Percentiles rank a stretch among this genome's conserved stretches.
Conservation (phyloP, 2,888 invertebrate species). For the Dasysyrphus tricinctus region DNA sequence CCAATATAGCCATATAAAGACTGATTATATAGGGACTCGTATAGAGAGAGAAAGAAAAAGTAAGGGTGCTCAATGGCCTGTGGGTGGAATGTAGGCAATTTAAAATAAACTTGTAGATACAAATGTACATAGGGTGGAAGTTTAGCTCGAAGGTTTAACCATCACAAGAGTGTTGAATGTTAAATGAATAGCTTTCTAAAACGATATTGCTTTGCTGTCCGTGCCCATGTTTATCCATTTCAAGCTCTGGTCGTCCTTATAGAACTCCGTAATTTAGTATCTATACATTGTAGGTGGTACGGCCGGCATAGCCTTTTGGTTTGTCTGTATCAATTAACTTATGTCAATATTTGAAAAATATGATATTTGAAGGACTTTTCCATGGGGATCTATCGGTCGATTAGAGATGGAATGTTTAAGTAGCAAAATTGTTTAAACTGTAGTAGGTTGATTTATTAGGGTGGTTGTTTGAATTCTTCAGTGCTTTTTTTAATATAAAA, state of each 20-base stretch:
- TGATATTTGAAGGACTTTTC: slow-evolving; percentile 72
- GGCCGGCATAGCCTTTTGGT: slow-evolving; percentile 51
- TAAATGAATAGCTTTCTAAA: slow-evolving; percentile 42
- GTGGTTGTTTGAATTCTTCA: slow-evolving; percentile 15
- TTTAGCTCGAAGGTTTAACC: slow-evolving; percentile 11
- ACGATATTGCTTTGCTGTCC: slow-evolving; percentile 35
- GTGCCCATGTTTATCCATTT: not conserved
- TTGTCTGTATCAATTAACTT: slow-evolving; percentile 73
- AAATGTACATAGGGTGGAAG: slow-evolving; percentile 28
- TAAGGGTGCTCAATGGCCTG: slow-evolving; percentile 23
- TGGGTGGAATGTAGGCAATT: slow-evolving; percentile 58
- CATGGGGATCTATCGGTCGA: slow-evolving; percentile 67
- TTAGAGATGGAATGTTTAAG: slow-evolving; percentile 71
- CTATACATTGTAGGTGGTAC: slow-evolving; percentile 42
- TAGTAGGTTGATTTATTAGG: slow-evolving; percentile 27
- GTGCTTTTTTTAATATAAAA: slow-evolving; percentile 3
- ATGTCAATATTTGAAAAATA: slow-evolving; percentile 74
- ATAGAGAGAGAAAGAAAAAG: not conserved
- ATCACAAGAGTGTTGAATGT: slow-evolving; percentile 40
- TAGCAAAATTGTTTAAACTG: slow-evolving; percentile 49
- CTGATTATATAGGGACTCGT: not conserved
- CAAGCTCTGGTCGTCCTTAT: slow-evolving; percentile 10
- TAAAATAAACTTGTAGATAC: slow-evolving; percentile 35
- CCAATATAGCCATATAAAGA: slow-evolving; percentile 11
- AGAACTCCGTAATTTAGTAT: slow-evolving; percentile 27